Evolutionary conservation across 2,113 vertebrate genomes (phyloP), one percentile per base, ranked within the genome.

Genomic region (Calyptomena viridis): DNA sequence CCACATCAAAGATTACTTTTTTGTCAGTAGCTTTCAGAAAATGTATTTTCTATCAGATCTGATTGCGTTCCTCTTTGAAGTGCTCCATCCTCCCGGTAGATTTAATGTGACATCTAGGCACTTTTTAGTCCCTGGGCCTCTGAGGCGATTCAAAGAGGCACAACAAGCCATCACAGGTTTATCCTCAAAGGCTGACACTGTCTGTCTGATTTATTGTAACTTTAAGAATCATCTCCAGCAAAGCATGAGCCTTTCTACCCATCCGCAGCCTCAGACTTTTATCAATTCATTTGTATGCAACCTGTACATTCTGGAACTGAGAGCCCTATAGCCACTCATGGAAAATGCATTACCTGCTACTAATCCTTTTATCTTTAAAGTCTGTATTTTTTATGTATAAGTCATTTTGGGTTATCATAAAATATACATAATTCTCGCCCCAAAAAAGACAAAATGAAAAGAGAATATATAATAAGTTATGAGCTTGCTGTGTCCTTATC

Each of bases 1-100:
- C 98, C 98, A 98, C 98, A 98, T 98, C 98, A 98, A 98, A 98
- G 98, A 98, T 98, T 98, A 98, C 98, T 98, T 98, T 98, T 98
- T 98, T 98, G 98, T 98, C 98, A 98, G 98, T 98, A 98, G 98
- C 98, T 98, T 98, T 98, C 98, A 98, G 98, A 98, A 98, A 98
- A 98, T 98, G 98, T 98, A 98, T 98, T 98, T 98, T 98, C 98
- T 98, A 98, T 98, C 98, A 98, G 98, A 98, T 98, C 98, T 98
- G 98, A 98, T 98, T 98, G 98, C 97, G 66, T 97, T 98, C 97
- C 89, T 97, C 98, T 98, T 98, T 98, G 98, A 98, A 98, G 98
- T 98, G 98, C 98, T 98, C 97, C 97, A 97, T 98, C 98, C 98
- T 98, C 98, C 97, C 94, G 88, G 98, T 98, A 98, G 98, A 98